Conservation (phyloP, 2,888 invertebrate genomes). For the Mesorhabditis sp. region DNA sequence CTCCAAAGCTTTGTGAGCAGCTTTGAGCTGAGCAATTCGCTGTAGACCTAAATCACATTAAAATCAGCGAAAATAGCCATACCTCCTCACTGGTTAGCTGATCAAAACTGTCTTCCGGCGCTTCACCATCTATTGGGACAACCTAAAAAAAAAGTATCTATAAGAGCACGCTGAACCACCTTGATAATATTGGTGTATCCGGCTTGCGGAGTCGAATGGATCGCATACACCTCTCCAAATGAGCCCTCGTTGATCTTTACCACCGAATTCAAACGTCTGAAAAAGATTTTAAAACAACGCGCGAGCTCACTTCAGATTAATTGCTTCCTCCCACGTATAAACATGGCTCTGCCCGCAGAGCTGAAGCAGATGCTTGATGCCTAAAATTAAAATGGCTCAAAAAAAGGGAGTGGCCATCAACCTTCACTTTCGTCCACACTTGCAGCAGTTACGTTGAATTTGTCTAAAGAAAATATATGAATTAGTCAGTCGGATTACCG, state of each 20-base stretch:
- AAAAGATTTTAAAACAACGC: not conserved
- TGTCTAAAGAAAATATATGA: too few species aligned
- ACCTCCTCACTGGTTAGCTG: not conserved
- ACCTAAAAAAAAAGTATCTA: not conserved
- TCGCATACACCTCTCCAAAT: slow-evolving; percentile 3
- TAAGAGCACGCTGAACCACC: not conserved
- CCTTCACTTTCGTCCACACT: not conserved
- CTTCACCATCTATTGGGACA: not conserved
- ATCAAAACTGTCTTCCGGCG: not conserved
- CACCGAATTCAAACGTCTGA: not conserved
- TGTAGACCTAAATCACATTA: not conserved
- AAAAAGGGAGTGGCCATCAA: not conserved
- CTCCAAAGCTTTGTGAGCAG: slow-evolving; percentile 1
- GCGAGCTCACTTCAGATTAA: not conserved
- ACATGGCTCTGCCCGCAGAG: not conserved
- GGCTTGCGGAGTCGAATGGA: not conserved
- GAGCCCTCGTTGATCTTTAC: not conserved
- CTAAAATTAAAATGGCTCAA: slow-evolving; percentile 2
- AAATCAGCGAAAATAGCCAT: not conserved
- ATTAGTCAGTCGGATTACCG: too few species aligned
- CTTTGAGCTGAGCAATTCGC: not conserved
- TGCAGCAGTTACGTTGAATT: too few species aligned
- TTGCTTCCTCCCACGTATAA: not conserved
- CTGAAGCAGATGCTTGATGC: not conserved
- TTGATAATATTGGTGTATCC: not conserved